Conservation (phyloP, 2,888 invertebrate genomes). For the Oscheius myriophilus region DNA sequence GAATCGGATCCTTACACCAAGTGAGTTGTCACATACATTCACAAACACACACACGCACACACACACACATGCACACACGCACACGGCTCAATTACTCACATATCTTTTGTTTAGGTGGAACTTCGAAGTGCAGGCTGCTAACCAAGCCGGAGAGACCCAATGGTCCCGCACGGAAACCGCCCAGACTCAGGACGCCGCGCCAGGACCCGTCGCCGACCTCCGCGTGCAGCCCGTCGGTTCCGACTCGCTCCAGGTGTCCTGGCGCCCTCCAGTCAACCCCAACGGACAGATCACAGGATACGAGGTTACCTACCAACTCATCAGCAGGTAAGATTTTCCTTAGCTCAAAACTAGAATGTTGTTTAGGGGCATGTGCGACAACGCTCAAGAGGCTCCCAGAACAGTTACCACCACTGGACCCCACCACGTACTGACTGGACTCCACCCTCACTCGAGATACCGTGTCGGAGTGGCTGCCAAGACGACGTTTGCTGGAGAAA, state of each 20-base stretch:
- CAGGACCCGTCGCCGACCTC: slow-evolving; percentile 67
- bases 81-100: not conserved
- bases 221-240: slow-evolving; percentile 61
- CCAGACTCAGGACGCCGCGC: slow-evolving; percentile 66
- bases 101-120: slow-evolving; percentile 63
- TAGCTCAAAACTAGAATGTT: slow-evolving; percentile 8
- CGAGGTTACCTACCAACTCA: slow-evolving; percentile 70
- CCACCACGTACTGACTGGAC: slow-evolving; percentile 63
- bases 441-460: slow-evolving; percentile 69
- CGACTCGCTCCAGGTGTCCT: slow-evolving; percentile 64
- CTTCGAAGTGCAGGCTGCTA: slow-evolving; percentile 69
- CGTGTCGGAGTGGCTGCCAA: slow-evolving; percentile 68
- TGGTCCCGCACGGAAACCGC: slow-evolving; percentile 65
- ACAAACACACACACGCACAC: too few relatives aligned
- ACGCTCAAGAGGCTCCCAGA: slow-evolving; percentile 57
- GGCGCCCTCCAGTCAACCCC: slow-evolving; percentile 67
- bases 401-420: slow-evolving; percentile 62
- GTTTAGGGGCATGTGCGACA: slow-evolving; percentile 66
- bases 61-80: too few relatives aligned
- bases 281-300: slow-evolving; percentile 69
- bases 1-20: slow-evolving; percentile 69
- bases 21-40: not conserved
- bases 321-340: slow-evolving; percentile 45
- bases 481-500: slow-evolving; percentile 64
- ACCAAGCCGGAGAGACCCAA: slow-evolving; percentile 65